These are phyloP conservation scores for Aphidius colemani DNA, from an alignment of 2,888 invertebrate species.

Conservation along the genomic window DNA sequence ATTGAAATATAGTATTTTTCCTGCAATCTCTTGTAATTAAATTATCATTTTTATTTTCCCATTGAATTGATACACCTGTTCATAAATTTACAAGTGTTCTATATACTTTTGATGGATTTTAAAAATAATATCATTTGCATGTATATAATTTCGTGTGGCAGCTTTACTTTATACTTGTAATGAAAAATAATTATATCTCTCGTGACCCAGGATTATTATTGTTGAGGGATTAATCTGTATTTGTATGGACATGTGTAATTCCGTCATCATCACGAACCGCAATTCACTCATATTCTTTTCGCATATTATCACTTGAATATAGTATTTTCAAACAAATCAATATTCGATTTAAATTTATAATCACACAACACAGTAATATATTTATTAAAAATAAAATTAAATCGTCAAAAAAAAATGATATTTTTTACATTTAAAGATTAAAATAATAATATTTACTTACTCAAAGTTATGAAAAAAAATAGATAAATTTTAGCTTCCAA, in stretches of 20 bases:
- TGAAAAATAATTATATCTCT: constrained; percentile 36
- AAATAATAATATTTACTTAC: neutral
- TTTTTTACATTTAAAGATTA: too few relatives aligned
- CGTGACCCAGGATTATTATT: constrained; percentile 34
- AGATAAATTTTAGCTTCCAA: constrained; percentile 9
- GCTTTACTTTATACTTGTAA: neutral
- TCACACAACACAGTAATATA: constrained; percentile 15
- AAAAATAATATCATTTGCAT: too few relatives aligned
- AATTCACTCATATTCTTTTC: constrained; percentile 25
- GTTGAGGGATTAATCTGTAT: constrained; percentile 35
- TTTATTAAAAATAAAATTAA: too few relatives aligned
- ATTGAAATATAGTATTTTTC: too few relatives aligned
- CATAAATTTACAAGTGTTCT: too few relatives aligned
- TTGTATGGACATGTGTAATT: constrained; percentile 26
- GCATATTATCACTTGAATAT: constrained; percentile 32
- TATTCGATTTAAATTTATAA: constrained; percentile 36
- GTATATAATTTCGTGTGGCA: too few relatives aligned
- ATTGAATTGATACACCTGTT: too few relatives aligned
- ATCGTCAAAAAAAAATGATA: too few relatives aligned
- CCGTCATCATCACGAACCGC: constrained; percentile 15
- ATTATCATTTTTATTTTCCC: too few relatives aligned
- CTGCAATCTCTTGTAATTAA: too few relatives aligned
- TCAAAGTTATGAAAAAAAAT: neutral
- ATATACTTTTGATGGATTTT: too few relatives aligned
- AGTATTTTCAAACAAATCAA: constrained; percentile 33